phyloP scores from a whole-genome alignment of 2,888 invertebrate species.

The Aricia artaxerxes region DNA sequence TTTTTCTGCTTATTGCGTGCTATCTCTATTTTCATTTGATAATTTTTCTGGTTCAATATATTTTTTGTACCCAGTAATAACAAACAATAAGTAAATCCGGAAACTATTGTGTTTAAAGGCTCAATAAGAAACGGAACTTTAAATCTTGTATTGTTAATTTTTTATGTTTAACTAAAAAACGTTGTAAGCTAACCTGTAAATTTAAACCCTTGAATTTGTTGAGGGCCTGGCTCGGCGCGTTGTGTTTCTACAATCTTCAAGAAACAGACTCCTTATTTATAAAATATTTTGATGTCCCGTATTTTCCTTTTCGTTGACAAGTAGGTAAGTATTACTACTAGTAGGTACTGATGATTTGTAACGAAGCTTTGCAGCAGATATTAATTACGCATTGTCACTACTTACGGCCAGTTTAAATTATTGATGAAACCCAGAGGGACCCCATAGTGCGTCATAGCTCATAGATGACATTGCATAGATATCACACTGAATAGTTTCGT shows the following conservation, averaged over 20 bases:
- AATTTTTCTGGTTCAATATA: neutral
- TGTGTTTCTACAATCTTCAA: neutral
- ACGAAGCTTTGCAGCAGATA: neutral
- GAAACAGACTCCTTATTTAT: neutral
- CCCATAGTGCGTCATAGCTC: neutral
- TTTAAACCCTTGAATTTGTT: neutral
- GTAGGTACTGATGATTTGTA: neutral
- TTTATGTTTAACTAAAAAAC: neutral
- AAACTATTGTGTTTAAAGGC: slow-evolving; percentile 4
- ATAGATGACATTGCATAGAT: neutral
- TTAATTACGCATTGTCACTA: neutral
- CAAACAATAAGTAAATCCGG: slow-evolving; percentile 9
- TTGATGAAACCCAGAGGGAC: neutral
- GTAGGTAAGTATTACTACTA: neutral
- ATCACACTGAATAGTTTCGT: neutral
- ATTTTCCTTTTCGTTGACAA: too few relatives aligned
- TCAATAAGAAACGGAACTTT: slow-evolving; percentile 4
- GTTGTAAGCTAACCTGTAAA: neutral
- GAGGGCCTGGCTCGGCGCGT: neutral
- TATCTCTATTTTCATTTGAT: neutral
- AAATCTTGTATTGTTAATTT: neutral
- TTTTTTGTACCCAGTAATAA: neutral
- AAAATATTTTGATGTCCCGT: neutral
- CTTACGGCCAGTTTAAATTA: neutral
- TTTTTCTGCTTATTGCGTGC: neutral